These are phyloP conservation scores for Diabrotica virgifera DNA, from an alignment of 1,140 invertebrate species.

Conservation along the genomic window DNA sequence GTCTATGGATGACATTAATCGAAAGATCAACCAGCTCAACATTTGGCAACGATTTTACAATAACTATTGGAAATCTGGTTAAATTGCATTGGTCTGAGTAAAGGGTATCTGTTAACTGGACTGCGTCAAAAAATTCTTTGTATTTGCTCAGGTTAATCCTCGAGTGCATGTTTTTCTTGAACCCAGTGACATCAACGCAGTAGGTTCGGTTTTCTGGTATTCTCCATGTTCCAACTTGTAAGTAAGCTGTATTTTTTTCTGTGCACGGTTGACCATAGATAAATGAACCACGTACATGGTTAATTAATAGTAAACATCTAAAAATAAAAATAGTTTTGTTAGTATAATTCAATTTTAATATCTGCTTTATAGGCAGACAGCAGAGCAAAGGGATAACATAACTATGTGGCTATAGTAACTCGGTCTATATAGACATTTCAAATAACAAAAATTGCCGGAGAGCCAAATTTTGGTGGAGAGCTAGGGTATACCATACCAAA, in stretches of 20 bases:
- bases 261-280: conserved; percentile 33
- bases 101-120: conserved; percentile 32
- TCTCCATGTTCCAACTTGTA: conserved; percentile 22
- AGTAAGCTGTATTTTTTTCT: conserved; percentile 31
- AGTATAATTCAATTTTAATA: not conserved
- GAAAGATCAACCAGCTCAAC: conserved; percentile 38
- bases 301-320: not conserved
- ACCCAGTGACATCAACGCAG: conserved; percentile 38
- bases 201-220: conserved; percentile 28
- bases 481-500: no score
- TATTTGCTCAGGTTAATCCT: conserved; percentile 19
- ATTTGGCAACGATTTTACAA: conserved; percentile 28
- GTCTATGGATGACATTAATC: conserved; percentile 29
- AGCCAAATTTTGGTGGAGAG: no score
- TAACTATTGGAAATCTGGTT: conserved; percentile 25
- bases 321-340: not conserved
- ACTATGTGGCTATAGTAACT: no score
- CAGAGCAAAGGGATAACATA: no score
- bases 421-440: no score
- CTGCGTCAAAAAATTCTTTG: conserved; percentile 22
- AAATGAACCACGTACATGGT: conserved; percentile 11
- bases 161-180: conserved; percentile 9
- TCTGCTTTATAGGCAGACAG: no score
- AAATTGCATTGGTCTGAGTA: conserved; percentile 39
- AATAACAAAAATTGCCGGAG: no score